Base-by-base conservation (phyloP, 2,113 vertebrate species). In the Pedetes capensis region DNA sequence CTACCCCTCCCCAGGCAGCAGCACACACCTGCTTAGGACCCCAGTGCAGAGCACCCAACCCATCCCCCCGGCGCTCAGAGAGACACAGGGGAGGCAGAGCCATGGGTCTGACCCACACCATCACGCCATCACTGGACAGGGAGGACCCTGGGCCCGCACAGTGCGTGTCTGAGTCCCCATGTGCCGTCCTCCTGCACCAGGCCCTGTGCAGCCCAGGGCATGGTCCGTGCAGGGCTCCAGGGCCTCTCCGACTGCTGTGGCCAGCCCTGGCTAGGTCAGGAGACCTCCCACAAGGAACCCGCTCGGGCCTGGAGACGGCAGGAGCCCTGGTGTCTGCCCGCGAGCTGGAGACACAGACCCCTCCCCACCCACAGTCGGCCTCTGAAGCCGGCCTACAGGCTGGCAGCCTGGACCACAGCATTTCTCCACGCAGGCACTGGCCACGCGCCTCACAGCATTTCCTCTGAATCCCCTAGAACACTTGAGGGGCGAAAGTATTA, bases 321-420 rank as follows among this genome's bases (percentile, higher is more conserved):
- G 6, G n/a, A 12, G 34, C 37, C 53, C 25, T 25, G 12, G 39
- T 4, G 29, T 32, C 39, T n/a, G n/a, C 9, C 17, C 17, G 6
- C 47, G 3, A 51, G 20, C 75, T 32, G n/a, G 59, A 34, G 78
- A 42, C 20, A 6, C 22, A 7, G 29, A 71, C 63, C 63, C 16
- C 59, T 5, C 32, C 23, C 39, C 25, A 6, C 5, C 51, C 34
- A 0, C 0, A 0, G 2, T 23, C 8, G 0, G 20, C 84, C 51
- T 7, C 37, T 1, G 7, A n/a, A 6, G 17, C 53, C 1, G 0
- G 51, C 10, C 53, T 79, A 6, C 64, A 55, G 6, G 11, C 53
- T 16, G 29, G 53, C 10, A 13, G 3, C 37, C 18, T 11, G 3
- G n/a, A n/a, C n/a, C n/a, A n/a, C 51, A 39, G 49, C 16, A 39